Evolutionary conservation across 2,797 vertebrate species (phyloP), one percentile per base, ranked within the genome.

Genomic region (Diceros bicornis): DNA sequence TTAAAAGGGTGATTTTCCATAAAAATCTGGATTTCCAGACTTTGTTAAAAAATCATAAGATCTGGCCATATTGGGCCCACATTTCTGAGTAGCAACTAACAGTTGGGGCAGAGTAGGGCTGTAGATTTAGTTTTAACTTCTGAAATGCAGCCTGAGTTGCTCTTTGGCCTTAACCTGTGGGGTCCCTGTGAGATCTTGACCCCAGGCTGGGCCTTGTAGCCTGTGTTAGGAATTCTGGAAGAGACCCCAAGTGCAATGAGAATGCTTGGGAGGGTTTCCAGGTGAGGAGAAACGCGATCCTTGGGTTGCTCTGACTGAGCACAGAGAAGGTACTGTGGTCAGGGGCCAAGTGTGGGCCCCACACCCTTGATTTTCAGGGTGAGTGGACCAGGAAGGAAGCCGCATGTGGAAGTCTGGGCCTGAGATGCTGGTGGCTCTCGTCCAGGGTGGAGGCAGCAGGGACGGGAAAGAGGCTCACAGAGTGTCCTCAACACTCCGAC

Each of bases 321-420:
- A 0, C 8, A 3, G 89, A 81, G 66, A 91, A 59, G 66, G 66
- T 3, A 25, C 34, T 8, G 20, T 32, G 17, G 16, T 23, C 2
- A 52, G n/a, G 18, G 21, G 7, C 25, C 10, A 1, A 11, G 79
- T 3, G 2, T 11, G 6, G 11, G 32, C 6, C n/a, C n/a, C n/a
- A n/a, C n/a, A n/a, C n/a, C n/a, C n/a, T n/a, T n/a, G n/a, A n/a
- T n/a, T n/a, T n/a, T n/a, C n/a, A n/a, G n/a, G n/a, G 25, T 41
- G 79, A 52, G 37, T 10, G 41, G 25, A 18, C 17, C 3, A 12
- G 68, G 66, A 41, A 47, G 57, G 57, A 29, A 74, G 4, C 23
- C 4, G 1, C 2, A 10, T 0, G 1, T 8, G 11, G 44, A 37
- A 27, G 13, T 12, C 47, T 5, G 1, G 17, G 44, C 11, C 2